These are phyloP conservation scores for Acomys russatus DNA, from an alignment of 2,797 vertebrate genomes.

Conservation along the genomic window DNA sequence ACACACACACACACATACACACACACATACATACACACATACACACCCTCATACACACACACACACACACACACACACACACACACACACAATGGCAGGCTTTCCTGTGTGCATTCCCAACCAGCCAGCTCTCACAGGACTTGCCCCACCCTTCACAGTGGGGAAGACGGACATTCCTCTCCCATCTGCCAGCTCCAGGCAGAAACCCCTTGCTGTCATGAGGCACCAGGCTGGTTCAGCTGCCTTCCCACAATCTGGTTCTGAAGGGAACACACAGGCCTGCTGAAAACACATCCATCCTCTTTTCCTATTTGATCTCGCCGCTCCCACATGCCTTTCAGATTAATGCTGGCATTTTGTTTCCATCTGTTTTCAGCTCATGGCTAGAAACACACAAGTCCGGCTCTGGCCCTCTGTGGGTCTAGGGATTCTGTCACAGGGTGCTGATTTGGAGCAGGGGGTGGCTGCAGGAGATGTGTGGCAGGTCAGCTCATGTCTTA, in stretches of 20 bases:
- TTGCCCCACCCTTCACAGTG: not conserved
- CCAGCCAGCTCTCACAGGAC: not conserved
- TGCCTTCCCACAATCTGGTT: slow-evolving; percentile 77
- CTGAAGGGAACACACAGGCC: slow-evolving; percentile 75
- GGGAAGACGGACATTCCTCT: not conserved
- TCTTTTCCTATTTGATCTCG: slow-evolving; percentile 88
- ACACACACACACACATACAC: too few species aligned
- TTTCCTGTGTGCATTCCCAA: not conserved
- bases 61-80: too few species aligned
- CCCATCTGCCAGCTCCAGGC: not conserved
- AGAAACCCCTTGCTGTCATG: slow-evolving; percentile 44
- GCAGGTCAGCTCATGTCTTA: not conserved
- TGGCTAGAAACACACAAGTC: slow-evolving; percentile 86
- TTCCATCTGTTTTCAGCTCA: slow-evolving; percentile 89
- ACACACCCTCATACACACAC: too few species aligned
- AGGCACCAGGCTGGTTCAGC: slow-evolving; percentile 42
- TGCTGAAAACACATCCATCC: slow-evolving; percentile 82
- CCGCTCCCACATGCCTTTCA: slow-evolving; percentile 86
- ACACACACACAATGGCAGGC: not conserved
- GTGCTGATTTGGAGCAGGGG: not conserved
- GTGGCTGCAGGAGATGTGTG: not conserved
- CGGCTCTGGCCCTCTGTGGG: slow-evolving; percentile 78
- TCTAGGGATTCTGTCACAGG: slow-evolving; percentile 70
- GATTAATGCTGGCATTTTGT: slow-evolving; percentile 87
- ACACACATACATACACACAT: too few species aligned